Base-by-base conservation (phyloP, 2,797 vertebrate genomes). In the Pelodytes ibericus region DNA sequence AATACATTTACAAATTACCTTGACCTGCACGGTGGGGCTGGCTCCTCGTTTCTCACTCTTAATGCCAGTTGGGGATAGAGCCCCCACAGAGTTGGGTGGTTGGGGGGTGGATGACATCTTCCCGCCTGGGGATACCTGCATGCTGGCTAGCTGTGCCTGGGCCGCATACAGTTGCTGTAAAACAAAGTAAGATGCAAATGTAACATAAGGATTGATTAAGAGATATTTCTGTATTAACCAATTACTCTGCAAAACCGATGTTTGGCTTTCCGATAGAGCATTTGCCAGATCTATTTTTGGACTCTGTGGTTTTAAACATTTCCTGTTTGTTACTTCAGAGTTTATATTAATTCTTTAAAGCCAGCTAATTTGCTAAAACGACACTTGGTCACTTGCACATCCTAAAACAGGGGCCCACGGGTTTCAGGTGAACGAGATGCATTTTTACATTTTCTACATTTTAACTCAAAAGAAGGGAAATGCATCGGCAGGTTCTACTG, bases 41-140 rank as follows among this genome's bases (percentile, higher is more conserved):
- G 92, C 95, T 89, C 96, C 96, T 91, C 95, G 96, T 92, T 97
- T 99, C 91, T 99, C 97, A 81, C 95, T 99, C 93, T 99, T 99
- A 89, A 98, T 92, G 83, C 94, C 95, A 82, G 96, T 96, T 80
- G 97, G 98, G 83, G 98, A 99, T 84, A 98, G 94, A 68, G 95
- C 91, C 84, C 96, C 96, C 71, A 94, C 91, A 0, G 94, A 88
- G 86, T 94, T 97, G 85, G 94, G 93, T 79, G 95, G 89, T 88
- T 99, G 98, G 77, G 96, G 95, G 87, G 96, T 95, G 24, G 94
- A 95, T 77, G 95, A 93, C 94, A 99, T 97, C 92, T 99, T 99
- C 92, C 96, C 94, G 93, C 96, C 96, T 80, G 98, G 98, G 89
- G 98, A 99, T 90, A 97, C 94, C 90, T 99, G 98, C 98, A 99